Evolutionary conservation across 2,113 vertebrate genomes (phyloP), one percentile per base, ranked within the genome.

Genomic region (Pleuronectes platessa): DNA sequence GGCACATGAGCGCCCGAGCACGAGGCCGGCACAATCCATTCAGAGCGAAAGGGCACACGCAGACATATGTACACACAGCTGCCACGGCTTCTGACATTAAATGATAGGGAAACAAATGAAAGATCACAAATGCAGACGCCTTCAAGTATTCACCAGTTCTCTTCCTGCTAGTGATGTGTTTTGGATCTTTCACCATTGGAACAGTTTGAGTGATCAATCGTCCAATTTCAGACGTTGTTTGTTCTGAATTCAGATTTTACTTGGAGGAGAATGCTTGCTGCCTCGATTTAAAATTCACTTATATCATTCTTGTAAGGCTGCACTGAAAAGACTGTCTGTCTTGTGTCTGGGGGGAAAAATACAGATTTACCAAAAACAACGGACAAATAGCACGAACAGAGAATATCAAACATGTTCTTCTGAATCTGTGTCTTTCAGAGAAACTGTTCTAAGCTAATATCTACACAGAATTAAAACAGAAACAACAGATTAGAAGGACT

Each of bases 71-170:
- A 37, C 31, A 35, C 37, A 45, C 21, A 27, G 60, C 59, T 59
- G 76, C 24, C 49, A 69, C 53, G 58, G 55, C 67, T 24, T 37
- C 67, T 61, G 60, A 68, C 74, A 47, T 69, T 53, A 45, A 62
- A 27, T 66, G n/a, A 64, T 79, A 73, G 68, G 27, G 49, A 61
- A 26, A 67, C 74, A 61, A 71, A 11, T 66, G 26, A 58, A 74
- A 49, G 24, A 74, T 62, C 58, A 24, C 53, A 58, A 24, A 14
- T 5, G 24, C 21, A 26, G 37, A 71, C 5, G 24, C 18, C 51
- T 68, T 49, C 47, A 64, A 35, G 80, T 64, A 63, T 76, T 64
- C 47, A 62, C 20, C 5, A 23, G 80, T 75, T 11, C 1, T 61
- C 75, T 51, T 45, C 17, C 62, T 13, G 24, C 15, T 67, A n/a